These are phyloP conservation scores for Himalopsyche tibetana DNA, from an alignment of 2,888 invertebrate species.

Conservation along the genomic window DNA sequence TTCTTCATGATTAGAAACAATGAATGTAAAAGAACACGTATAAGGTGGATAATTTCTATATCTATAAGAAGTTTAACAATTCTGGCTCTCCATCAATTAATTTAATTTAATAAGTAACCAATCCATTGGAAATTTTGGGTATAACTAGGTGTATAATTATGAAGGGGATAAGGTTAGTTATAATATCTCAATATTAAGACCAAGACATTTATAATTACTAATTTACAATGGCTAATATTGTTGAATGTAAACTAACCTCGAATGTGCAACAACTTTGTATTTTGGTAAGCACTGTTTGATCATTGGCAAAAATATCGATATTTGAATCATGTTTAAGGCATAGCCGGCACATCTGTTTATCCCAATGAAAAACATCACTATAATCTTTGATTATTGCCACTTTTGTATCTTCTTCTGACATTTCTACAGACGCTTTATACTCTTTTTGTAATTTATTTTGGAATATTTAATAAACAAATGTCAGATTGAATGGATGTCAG, in stretches of 20 bases:
- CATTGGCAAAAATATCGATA: slow-evolving; percentile 51
- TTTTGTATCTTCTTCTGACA: slow-evolving; percentile 9
- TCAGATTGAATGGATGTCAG: slow-evolving; percentile 32
- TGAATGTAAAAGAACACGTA: background rate
- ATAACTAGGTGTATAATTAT: no score
- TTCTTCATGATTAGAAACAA: background rate
- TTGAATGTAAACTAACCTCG: slow-evolving; percentile 37
- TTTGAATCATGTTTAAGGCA: slow-evolving; percentile 52
- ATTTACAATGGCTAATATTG: background rate
- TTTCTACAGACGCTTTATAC: background rate
- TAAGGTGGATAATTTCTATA: background rate
- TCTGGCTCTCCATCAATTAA: background rate
- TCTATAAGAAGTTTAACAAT: background rate
- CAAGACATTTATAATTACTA: background rate
- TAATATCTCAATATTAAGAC: no score
- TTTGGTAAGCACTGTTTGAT: slow-evolving; percentile 47
- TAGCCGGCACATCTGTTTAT: slow-evolving; percentile 52
- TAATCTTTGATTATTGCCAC: slow-evolving; percentile 20
- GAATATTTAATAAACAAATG: slow-evolving; percentile 41
- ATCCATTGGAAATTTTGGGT: no score
- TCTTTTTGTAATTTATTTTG: slow-evolving; percentile 29
- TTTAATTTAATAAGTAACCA: background rate
- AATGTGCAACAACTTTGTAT: slow-evolving; percentile 55
- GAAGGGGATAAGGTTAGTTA: background rate
- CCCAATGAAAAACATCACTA: slow-evolving; percentile 8